Conservation (phyloP, 2,113 vertebrate species). For the Microcebus tavaratra region DNA sequence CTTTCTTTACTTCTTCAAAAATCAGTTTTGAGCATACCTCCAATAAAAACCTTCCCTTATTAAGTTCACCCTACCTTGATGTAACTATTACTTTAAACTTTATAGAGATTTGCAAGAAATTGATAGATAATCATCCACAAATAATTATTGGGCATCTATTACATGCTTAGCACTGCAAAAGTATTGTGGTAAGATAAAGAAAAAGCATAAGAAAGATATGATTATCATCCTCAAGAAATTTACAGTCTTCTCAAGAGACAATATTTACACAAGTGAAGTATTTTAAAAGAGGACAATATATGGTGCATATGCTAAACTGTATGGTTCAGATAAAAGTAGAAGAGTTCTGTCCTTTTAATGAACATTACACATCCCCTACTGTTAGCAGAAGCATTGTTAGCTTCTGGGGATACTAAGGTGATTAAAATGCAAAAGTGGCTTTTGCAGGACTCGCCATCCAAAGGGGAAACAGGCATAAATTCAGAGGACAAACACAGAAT, state of each 20-base stretch:
- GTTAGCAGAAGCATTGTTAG: not conserved
- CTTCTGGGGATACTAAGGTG: not conserved
- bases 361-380: not conserved
- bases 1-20: not conserved
- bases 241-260: not conserved
- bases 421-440: not conserved
- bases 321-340: not conserved
- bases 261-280: not conserved
- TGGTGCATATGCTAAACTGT: not conserved
- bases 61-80: not conserved
- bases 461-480: rapidly evolving
- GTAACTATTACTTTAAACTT: not conserved
- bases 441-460: not conserved
- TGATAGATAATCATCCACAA: not conserved
- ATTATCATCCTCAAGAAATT: not conserved
- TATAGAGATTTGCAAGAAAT: not conserved
- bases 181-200: not conserved
- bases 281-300: not conserved
- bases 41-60: not conserved
- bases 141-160: not conserved
- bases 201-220: not conserved
- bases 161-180: not conserved
- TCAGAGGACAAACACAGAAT: not conserved
- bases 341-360: not conserved
- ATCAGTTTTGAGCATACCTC: not conserved